Base-by-base conservation (phyloP, 2,888 invertebrate genomes). In the Phlogophora meticulosa region DNA sequence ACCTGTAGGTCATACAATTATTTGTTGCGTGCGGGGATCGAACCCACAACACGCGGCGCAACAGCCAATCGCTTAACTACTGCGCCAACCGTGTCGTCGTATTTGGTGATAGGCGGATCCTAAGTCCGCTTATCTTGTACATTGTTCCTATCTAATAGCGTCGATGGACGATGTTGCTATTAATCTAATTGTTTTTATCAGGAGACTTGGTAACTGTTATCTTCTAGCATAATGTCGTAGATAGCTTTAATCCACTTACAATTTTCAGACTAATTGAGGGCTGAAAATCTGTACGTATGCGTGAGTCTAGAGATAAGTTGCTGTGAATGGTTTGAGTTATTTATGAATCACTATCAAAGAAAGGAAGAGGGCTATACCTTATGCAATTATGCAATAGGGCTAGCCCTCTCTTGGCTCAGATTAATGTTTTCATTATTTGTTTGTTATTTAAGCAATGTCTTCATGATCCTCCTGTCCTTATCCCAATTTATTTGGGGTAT, bases 151-250 rank as follows among this genome's bases (percentile, higher is more conserved):
- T 52, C 4, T 22, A 48, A 57, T 22, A 43, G 7, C 13, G 36
- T 46, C 48, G 72, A 51, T 49, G 34, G 36, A 42, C 48, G 72
- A 51, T 49, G 34, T 42, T 71, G 10, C 40, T 49, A 24, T 22
- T 71, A 42, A 72, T 55, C 40, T 13, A 20, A 49, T 42, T 51
- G 17, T 17, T 48, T 17, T 73, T 56, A 78, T 72, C 51, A 28
- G 3, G 0, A 1, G n/a, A 32, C 15, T 20, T 78, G 20, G 46
- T 46, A 78, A 72, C 78, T 32, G 55, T 52, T 62, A 72, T 72
- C 45, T 43, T 1, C 1, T 13, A 48, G 10, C 13, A 4, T 40
- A 11, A 64, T 49, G 5, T 15, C 24, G 20, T 11, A 15, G 42
- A 45, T 74, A 28, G 4, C 4, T 75, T 42, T 43, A 57, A 24